phyloP scores from a whole-genome alignment of 2,797 vertebrate species.

The Threskiornis aethiopicus region DNA sequence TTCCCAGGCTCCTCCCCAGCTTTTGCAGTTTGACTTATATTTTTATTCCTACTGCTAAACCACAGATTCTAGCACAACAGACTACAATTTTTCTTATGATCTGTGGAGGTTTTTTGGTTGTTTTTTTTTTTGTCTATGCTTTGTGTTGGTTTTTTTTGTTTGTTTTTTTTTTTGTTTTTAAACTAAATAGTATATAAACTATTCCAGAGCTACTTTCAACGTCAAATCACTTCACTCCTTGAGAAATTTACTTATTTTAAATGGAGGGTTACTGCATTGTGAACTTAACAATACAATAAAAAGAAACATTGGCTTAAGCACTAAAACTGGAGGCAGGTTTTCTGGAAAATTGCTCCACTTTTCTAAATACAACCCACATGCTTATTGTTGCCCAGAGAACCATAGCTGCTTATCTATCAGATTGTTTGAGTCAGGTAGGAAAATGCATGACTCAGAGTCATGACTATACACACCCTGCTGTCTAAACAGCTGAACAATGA shows the following conservation, averaged over 20 bases:
- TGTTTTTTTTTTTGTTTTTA: neutral
- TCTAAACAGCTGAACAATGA: constrained; percentile 30
- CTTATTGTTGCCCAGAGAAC: neutral
- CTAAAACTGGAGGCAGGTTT: neutral
- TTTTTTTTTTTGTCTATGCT: too few species aligned
- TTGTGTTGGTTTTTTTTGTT: neutral
- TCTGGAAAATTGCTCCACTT: neutral
- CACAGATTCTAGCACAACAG: neutral
- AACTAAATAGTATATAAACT: neutral
- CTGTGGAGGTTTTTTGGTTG: fast-evolving
- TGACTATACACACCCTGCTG: neutral
- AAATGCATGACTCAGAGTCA: constrained; percentile 30
- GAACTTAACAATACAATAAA: neutral
- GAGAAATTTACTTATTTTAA: neutral
- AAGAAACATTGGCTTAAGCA: neutral
- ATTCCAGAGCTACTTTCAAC: neutral
- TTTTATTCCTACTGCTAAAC: neutral
- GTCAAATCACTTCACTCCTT: neutral
- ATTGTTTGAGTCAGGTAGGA: neutral
- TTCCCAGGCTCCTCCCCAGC: neutral
- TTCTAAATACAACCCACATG: neutral
- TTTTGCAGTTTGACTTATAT: neutral
- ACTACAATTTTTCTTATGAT: neutral
- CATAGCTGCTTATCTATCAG: neutral
- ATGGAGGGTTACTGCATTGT: neutral